Evolutionary conservation across 2,797 vertebrate genomes (phyloP).

Genomic region (Hozukius guyotensis): DNA sequence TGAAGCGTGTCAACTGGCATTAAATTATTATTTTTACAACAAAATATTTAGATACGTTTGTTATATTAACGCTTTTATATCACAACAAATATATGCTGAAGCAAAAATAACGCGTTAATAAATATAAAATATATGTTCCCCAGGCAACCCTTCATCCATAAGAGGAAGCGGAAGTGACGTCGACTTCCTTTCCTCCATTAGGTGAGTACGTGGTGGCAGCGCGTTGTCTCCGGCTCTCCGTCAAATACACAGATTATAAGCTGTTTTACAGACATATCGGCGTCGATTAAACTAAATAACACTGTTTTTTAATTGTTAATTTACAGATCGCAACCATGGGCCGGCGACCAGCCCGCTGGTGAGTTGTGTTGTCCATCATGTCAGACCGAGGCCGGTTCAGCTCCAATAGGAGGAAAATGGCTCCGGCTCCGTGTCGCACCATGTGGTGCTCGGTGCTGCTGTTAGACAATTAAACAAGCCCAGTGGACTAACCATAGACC

Average conservation of each 20-base stretch:
- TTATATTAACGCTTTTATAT: fast-evolving
- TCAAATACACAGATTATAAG: neutral
- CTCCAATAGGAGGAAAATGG: constrained; percentile 74
- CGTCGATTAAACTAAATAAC: fast-evolving
- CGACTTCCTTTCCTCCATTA: constrained; percentile 87
- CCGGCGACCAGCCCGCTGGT: constrained; percentile 88
- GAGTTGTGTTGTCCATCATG: constrained; percentile 38
- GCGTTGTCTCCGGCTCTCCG: constrained; percentile 27
- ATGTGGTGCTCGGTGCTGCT: constrained; percentile 60
- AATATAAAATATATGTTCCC: neutral
- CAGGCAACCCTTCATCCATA: neutral
- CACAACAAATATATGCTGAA: fast-evolving
- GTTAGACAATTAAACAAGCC: too few species aligned
- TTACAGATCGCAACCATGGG: constrained; percentile 84
- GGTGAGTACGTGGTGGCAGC: constrained; percentile 81
- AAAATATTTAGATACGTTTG: fast-evolving
- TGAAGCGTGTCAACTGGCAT: fast-evolving
- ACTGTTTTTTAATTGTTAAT: constrained; percentile 1
- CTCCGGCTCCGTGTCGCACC: constrained; percentile 65
- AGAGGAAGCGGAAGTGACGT: constrained; percentile 74
- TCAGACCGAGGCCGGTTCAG: neutral
- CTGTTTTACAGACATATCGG: fast-evolving
- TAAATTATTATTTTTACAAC: fast-evolving
- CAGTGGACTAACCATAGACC: fast-evolving
- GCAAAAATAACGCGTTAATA: neutral